Percentiles rank a stretch among this genome's conserved stretches.
Evolutionary conservation across 1,140 invertebrate species (phyloP).

Genomic region (Neoseiulus cucumeris): DNA sequence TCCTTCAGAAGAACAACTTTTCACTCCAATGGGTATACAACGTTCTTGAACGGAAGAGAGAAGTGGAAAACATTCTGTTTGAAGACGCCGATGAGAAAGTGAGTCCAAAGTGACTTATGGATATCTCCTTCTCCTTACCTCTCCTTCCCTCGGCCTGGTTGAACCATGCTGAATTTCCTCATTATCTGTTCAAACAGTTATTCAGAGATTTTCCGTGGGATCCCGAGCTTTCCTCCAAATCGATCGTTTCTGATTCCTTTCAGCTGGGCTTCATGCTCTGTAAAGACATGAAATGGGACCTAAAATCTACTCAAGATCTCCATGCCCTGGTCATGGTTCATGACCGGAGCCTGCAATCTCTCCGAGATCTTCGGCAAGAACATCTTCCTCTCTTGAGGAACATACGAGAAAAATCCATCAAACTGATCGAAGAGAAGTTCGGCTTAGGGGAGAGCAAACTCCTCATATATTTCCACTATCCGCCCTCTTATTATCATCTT

Average conservation of each 20-base stretch:
- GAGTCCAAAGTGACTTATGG: conserved; percentile 13
- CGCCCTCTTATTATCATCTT: conserved; percentile 87
- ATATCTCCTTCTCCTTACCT: not conserved
- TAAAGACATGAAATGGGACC: conserved; percentile 74
- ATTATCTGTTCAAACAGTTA: not conserved
- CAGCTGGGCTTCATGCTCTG: conserved; percentile 62
- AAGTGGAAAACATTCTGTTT: conserved; percentile 62
- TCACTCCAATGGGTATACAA: conserved; percentile 85
- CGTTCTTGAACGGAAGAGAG: conserved; percentile 70
- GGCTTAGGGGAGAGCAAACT: conserved; percentile 45
- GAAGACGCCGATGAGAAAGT: conserved; percentile 49
- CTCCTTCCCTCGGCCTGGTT: not conserved
- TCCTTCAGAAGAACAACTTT: conserved; percentile 45
- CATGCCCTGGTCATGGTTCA: conserved; percentile 63
- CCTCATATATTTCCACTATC: conserved; percentile 73
- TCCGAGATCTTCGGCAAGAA: conserved; percentile 51
- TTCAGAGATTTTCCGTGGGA: not conserved
- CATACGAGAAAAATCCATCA: conserved; percentile 45
- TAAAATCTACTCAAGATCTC: conserved; percentile 43
- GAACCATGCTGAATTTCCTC: not conserved
- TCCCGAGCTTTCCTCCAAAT: not conserved
- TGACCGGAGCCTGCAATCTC: conserved; percentile 47
- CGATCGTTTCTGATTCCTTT: not conserved
- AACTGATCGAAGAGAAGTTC: conserved; percentile 59
- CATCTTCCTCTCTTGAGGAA: conserved; percentile 68